phyloP scores from a whole-genome alignment of 2,113 vertebrate species.

The Lepisosteus osseus region DNA sequence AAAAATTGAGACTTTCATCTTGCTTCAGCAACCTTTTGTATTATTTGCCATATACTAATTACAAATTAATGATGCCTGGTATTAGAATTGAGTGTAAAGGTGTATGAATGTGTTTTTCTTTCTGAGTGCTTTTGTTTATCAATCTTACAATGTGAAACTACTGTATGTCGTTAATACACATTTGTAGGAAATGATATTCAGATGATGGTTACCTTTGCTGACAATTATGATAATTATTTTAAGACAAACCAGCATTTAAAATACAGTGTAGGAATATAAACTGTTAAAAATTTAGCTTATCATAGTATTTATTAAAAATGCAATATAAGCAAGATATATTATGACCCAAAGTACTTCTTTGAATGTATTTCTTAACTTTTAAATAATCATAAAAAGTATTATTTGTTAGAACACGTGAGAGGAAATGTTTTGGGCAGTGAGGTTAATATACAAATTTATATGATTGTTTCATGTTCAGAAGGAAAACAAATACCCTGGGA shows the following conservation, averaged over 20 bases:
- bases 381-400: too few relatives aligned
- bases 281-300: too few relatives aligned
- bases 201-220: slow-evolving; percentile 8
- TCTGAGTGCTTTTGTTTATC: slow-evolving; percentile 12
- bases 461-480: too few relatives aligned
- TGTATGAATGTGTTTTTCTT: neutral
- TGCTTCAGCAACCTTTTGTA: slow-evolving; percentile 3
- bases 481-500: slow-evolving; percentile 13
- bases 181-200: slow-evolving; percentile 18
- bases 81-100: slow-evolving; percentile 32
- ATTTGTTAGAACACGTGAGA: too few relatives aligned
- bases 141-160: slow-evolving; percentile 22
- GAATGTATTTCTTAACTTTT: too few relatives aligned
- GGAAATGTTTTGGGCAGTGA: too few relatives aligned
- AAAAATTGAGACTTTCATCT: slow-evolving; percentile 23
- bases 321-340: too few relatives aligned
- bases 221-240: slow-evolving; percentile 13
- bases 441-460: too few relatives aligned
- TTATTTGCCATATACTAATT: slow-evolving; percentile 30
- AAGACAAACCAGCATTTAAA: slow-evolving; percentile 2
- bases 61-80: slow-evolving; percentile 43
- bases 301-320: too few relatives aligned
- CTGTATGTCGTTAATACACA: neutral
- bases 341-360: too few relatives aligned
- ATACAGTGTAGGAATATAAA: too few relatives aligned